Base-by-base conservation (phyloP, 2,797 vertebrate species). In the Pseudotriccus pelzelni region DNA sequence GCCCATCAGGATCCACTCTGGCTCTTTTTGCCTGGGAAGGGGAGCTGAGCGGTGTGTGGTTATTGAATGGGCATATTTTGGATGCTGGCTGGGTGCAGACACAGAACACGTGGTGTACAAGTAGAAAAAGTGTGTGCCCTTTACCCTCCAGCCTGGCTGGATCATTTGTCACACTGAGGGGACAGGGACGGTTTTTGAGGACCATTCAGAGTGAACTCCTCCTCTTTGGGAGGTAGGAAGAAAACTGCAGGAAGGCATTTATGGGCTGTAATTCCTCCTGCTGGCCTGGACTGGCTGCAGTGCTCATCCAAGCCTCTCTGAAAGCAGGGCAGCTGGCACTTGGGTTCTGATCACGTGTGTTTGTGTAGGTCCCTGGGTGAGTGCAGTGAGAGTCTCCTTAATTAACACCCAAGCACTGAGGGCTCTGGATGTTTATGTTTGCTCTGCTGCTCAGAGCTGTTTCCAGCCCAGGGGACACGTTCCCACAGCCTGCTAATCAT, bases 201-300 rank as follows among this genome's bases (percentile, higher is more conserved):
- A 39, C 50, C 15, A 6, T 47, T 68, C 53, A 20, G 36, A 46
- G 16, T 0, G 0, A 12, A 37, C 30, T 62, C 9, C 34, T 64
- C 34, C 32, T 78, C 52, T 18, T 56, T 23, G 52, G 34, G 24
- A 36, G 21, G 6, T 20, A 21, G 5, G 34, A 12, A 14, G 44
- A 39, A 47, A n/a, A 67, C 28, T 56, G 22, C 46, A 60, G 44
- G 9, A 34, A 28, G 58, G 24, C 15, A 8, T 23, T 64, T 70
- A 9, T 6, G 16, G 49, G 37, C 53, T 89, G 67, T 55, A 64
- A 13, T 75, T 16, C 46, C 30, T 90, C 17, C 27, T 87, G 68
- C 62, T 91, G 70, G 60, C 12, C 41, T 75, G 66, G 17, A 9
- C 25, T 22, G 64, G 25, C 49, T 50, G 53, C 59, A 53, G 28